These are phyloP conservation scores for Poeciliopsis occidentalis DNA, from an alignment of 2,113 vertebrate genomes.

Conservation along the genomic window DNA sequence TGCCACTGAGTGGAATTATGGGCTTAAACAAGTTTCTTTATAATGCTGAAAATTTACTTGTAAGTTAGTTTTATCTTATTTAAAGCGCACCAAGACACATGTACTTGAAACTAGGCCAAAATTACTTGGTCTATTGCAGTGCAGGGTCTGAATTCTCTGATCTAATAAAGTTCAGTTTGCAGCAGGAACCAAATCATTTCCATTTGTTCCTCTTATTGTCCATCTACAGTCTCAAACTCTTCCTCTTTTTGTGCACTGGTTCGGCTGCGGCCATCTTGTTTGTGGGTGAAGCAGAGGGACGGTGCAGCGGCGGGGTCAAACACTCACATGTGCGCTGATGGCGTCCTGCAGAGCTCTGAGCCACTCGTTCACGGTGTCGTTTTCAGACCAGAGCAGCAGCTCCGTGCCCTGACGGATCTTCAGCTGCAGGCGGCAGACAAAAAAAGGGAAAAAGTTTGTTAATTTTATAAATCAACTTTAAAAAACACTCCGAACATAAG, in stretches of 20 bases:
- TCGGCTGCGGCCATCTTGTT: background rate
- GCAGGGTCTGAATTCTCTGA: background rate
- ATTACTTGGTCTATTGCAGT: no score
- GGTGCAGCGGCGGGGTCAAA: background rate
- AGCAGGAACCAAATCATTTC: background rate
- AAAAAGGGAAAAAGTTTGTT: background rate
- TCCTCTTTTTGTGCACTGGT: background rate
- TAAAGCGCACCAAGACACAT: no score
- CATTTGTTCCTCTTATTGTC: conserved; percentile 16
- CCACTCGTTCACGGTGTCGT: conserved; percentile 88
- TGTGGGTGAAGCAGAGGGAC: background rate
- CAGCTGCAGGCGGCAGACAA: conserved; percentile 78
- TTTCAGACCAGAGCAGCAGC: conserved; percentile 93
- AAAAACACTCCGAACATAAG: background rate
- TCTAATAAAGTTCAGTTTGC: background rate
- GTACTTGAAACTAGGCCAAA: no score
- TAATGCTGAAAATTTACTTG: no score
- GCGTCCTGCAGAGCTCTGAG: conserved; percentile 84
- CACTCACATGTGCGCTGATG: conserved; percentile 87
- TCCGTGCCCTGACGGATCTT: conserved; percentile 92
- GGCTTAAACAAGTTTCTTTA: no score
- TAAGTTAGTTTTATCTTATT: no score
- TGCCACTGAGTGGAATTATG: no score
- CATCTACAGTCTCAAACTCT: background rate
- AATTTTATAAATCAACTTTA: background rate